phyloP scores from a whole-genome alignment of 2,797 vertebrate genomes.

The Cossypha dichroa region DNA sequence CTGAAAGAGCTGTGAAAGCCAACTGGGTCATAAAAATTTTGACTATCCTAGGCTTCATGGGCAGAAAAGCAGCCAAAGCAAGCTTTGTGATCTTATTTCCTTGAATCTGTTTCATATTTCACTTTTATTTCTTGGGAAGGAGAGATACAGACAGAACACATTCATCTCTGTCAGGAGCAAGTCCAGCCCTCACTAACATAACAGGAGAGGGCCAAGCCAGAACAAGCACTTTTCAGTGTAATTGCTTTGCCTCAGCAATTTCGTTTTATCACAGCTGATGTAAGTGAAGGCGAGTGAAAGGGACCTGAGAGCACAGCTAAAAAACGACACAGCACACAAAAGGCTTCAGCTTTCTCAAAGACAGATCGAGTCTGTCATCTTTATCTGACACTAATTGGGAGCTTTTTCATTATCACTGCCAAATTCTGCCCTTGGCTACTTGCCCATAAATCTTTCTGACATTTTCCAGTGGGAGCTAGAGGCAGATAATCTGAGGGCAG shows the following conservation, averaged over 20 bases:
- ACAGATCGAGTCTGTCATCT: constrained; percentile 20
- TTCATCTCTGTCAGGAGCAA: constrained; percentile 21
- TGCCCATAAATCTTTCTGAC: constrained; percentile 9
- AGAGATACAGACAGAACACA: background rate
- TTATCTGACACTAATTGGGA: constrained; percentile 46
- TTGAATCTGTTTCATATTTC: constrained; percentile 24
- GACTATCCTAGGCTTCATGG: background rate
- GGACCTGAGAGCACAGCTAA: background rate
- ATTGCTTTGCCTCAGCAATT: constrained; percentile 42
- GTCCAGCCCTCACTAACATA: background rate
- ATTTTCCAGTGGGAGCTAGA: background rate
- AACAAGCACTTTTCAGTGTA: constrained; percentile 39
- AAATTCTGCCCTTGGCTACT: constrained; percentile 30
- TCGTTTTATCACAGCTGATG: background rate
- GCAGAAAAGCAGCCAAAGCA: background rate
- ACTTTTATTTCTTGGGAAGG: constrained; percentile 24
- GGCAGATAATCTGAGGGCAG: background rate
- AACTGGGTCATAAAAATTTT: background rate
- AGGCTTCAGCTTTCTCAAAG: constrained; percentile 32
- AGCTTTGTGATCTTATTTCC: constrained; percentile 12
- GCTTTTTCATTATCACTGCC: constrained; percentile 36
- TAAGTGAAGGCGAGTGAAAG: constrained; percentile 5
- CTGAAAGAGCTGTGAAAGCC: background rate
- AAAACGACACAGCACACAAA: background rate
- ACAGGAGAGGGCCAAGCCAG: constrained; percentile 10